Evolutionary conservation across 1,140 invertebrate species (phyloP).

Genomic region (Drosophila orena): DNA sequence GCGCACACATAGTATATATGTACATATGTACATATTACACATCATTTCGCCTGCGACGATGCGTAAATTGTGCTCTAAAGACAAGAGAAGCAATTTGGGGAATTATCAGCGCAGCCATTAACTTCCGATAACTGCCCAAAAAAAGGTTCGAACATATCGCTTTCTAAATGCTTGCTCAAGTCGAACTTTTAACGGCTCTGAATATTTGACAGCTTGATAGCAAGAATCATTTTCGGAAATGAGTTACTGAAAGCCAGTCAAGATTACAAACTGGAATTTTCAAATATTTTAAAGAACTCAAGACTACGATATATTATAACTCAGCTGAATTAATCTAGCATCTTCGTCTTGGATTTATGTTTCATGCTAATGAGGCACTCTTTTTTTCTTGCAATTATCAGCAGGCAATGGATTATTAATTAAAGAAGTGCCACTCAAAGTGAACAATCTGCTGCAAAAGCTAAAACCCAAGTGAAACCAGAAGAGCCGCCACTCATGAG

Average conservation of each 20-base stretch:
- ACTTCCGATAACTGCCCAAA: constrained; percentile 52
- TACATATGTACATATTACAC: constrained; percentile 30
- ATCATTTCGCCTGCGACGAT: constrained; percentile 65
- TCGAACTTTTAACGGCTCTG: constrained; percentile 10
- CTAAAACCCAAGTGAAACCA: constrained; percentile 2
- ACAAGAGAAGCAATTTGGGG: constrained; percentile 32
- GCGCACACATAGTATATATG: constrained; percentile 1
- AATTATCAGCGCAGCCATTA: constrained; percentile 72
- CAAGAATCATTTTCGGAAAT: neutral
- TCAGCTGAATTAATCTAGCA: neutral
- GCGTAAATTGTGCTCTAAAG: constrained; percentile 49
- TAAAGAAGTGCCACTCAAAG: constrained; percentile 16
- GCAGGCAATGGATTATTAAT: constrained; percentile 35
- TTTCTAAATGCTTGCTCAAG: constrained; percentile 22
- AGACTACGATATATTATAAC: too few species aligned
- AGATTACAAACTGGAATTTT: neutral
- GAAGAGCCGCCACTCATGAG: constrained; percentile 15
- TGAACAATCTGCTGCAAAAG: constrained; percentile 17
- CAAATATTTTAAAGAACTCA: too few species aligned
- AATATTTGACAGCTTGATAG: neutral
- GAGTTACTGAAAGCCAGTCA: neutral
- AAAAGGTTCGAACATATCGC: constrained; percentile 41
- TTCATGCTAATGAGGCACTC: constrained; percentile 22
- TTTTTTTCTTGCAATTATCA: constrained; percentile 5
- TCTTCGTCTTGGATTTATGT: neutral